phyloP scores from a whole-genome alignment of 2,888 invertebrate species.

The Oxytorus armatus region DNA sequence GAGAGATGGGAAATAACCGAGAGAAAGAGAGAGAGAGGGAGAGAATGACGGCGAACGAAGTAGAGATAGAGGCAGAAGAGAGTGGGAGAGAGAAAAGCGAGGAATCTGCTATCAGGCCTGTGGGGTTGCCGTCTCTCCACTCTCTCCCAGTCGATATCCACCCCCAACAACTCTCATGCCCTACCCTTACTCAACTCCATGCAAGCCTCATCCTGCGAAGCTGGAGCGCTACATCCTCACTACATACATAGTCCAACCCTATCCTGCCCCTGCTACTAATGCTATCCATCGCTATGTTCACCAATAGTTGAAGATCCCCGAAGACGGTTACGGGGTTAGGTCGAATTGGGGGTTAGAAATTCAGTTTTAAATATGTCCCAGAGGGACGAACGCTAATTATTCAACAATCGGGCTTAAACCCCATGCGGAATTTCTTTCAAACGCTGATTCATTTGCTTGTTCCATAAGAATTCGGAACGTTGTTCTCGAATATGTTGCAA shows the following conservation, averaged over 20 bases:
- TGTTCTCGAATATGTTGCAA: not conserved
- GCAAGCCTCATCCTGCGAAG: constrained; percentile 59
- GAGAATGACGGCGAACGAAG: constrained; percentile 20
- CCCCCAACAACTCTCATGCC: constrained; percentile 69
- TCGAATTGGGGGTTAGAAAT: constrained; percentile 24
- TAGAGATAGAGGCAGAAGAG: constrained; percentile 28
- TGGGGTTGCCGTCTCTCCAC: constrained; percentile 68
- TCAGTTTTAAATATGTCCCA: constrained; percentile 4
- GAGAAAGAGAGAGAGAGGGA: constrained; percentile 32
- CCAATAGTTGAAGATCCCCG: constrained; percentile 29
- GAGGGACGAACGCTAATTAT: constrained; percentile 19
- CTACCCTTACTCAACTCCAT: constrained; percentile 69
- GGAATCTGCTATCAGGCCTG: constrained; percentile 63
- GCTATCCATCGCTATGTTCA: constrained; percentile 24
- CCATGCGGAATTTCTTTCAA: constrained; percentile 7
- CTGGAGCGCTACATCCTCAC: constrained; percentile 33
- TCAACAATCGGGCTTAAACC: constrained; percentile 10
- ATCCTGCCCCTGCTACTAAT: constrained; percentile 25
- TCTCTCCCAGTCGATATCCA: constrained; percentile 74
- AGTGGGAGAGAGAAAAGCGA: constrained; percentile 55
- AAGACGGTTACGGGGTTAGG: constrained; percentile 3
- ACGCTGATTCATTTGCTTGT: not conserved
- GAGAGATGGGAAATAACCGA: constrained; percentile 9
- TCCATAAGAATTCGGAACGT: not conserved
- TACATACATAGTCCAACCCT: constrained; percentile 33